Evolutionary conservation across 2,113 vertebrate genomes (phyloP).

Genomic region (Peromyscus californicus): DNA sequence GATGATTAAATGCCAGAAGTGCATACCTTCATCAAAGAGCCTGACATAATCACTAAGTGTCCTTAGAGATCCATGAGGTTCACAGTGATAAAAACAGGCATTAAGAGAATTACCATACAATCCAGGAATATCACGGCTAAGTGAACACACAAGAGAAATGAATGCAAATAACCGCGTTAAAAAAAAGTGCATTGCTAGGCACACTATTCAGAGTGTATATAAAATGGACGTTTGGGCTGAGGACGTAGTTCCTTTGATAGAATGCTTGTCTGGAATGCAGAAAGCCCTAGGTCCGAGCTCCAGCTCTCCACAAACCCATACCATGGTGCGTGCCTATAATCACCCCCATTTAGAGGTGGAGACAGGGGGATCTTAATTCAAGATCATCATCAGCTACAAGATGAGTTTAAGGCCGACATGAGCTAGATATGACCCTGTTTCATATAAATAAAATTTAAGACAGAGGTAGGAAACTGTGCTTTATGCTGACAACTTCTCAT

Average conservation of each 20-base stretch:
- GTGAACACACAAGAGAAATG: neutral
- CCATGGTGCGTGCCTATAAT: neutral
- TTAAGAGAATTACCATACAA: neutral
- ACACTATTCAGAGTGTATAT: neutral
- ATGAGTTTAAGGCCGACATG: neutral
- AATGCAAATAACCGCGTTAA: neutral
- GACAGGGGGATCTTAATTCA: neutral
- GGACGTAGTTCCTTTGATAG: neutral
- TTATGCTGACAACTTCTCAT: slow-evolving; percentile 59
- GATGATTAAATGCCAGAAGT: neutral
- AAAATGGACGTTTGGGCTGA: neutral
- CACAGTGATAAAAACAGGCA: neutral
- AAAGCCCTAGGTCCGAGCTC: neutral
- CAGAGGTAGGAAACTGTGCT: slow-evolving; percentile 76
- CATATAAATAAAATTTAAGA: slow-evolving; percentile 70
- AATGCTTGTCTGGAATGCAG: neutral
- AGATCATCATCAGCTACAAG: neutral
- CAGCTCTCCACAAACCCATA: too few relatives aligned
- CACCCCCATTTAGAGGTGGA: neutral
- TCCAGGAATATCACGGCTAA: neutral
- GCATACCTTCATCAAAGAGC: neutral
- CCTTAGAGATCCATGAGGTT: neutral
- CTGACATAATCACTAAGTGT: neutral
- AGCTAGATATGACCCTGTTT: neutral
- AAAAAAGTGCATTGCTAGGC: neutral